Conservation (phyloP, 1,140 invertebrate genomes). For the Bradysia coprophila region DNA sequence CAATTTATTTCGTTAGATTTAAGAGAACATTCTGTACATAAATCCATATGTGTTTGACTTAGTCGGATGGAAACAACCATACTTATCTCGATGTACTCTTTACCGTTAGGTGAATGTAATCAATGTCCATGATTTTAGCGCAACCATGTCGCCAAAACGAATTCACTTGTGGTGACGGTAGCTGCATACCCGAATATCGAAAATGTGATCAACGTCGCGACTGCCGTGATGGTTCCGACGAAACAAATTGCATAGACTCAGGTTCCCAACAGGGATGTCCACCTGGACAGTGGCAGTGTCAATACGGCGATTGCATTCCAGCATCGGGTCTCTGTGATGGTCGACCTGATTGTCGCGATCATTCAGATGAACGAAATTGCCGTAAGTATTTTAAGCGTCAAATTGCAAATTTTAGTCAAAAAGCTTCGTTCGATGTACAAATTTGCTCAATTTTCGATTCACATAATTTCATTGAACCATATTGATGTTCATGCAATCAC, state of each 20-base stretch:
- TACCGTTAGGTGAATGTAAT: no score
- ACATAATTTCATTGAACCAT: neutral
- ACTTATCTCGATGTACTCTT: no score
- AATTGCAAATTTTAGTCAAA: conserved; percentile 3
- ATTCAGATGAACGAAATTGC: conserved; percentile 51
- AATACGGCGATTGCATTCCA: conserved; percentile 30
- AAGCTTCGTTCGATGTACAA: neutral
- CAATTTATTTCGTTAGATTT: no score
- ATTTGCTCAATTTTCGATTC: neutral
- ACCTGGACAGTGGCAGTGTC: conserved; percentile 27
- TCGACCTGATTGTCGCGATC: conserved; percentile 43
- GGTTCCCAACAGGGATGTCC: conserved; percentile 19
- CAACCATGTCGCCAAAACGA: conserved; percentile 4
- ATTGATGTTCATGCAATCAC: neutral
- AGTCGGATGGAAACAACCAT: no score
- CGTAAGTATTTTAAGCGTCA: no score
- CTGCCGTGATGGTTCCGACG: conserved; percentile 60
- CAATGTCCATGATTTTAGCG: no score
- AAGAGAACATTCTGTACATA: no score
- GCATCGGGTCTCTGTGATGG: conserved; percentile 37
- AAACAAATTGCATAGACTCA: conserved; percentile 28
- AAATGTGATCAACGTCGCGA: conserved; percentile 51
- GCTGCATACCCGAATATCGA: conserved; percentile 42
- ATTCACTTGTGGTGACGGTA: conserved; percentile 31
- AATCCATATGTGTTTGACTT: no score